Evolutionary conservation across 2,888 invertebrate genomes (phyloP), one percentile per base, ranked within the genome.

Genomic region (Escarpia spicata): DNA sequence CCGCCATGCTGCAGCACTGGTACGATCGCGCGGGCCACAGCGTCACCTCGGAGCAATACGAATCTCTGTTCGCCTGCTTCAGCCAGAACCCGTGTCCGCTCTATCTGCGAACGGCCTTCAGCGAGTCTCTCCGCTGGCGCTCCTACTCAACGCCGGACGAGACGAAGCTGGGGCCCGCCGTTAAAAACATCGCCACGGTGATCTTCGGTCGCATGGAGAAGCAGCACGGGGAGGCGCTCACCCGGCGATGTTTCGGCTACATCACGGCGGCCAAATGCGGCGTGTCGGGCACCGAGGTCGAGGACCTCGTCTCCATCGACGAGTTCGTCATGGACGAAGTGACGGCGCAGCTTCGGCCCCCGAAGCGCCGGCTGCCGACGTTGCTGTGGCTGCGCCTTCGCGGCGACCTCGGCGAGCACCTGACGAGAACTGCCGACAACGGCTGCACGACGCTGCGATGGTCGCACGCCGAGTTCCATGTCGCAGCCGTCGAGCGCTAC

Each of bases 211-310:
- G 95, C 45, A 93, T 96, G 93, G 96, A 96, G 93, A 93, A 94
- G 12, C 95, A 95, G 91, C 95, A 95, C 92, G 96, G 96, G 0
- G 96, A 96, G 92, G 93, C 95, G 2, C 93, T 96, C 43, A 95
- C 95, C 0, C 93, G 96, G 9, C 93, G 96, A 93, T 97, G 98
- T 92, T 97, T 98, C 89, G 97, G 98, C 2, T 97, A 98, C 93
- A 97, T 98, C 93, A 91, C 95, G 94, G 97, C 98, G 3, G 97
- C 98, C 10, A 97, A 98, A 92, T 97, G 98, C 95, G 98, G 98
- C 2, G 97, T 98, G 91, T 97, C 98, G 43, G 98, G 98, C 95
- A 98, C 98, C 6, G 98, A 98, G 97, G 98, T 98, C 96, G 97
- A 98, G 95, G 98, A 97, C 93, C 93, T 97, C 3, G 94, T 97